Conservation (phyloP, 1,140 invertebrate genomes). For the Homalodisca vitripennis region DNA sequence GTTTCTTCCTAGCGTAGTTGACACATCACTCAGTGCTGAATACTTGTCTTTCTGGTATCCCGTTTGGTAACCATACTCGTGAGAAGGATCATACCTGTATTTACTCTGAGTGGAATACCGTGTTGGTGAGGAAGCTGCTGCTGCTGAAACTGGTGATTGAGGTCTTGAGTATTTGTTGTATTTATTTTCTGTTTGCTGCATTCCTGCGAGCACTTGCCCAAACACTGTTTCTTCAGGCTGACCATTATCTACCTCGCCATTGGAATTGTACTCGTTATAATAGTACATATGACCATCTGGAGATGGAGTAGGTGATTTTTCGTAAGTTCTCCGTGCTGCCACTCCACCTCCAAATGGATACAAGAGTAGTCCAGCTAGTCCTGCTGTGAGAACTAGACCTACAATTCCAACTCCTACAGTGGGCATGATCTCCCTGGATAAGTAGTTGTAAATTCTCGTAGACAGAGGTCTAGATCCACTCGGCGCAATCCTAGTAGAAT, state of each 20-base stretch:
- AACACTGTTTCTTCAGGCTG: constrained; percentile 72
- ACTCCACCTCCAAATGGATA: constrained; percentile 66
- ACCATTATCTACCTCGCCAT: constrained; percentile 45
- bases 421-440: constrained; percentile 75
- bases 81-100: constrained; percentile 33
- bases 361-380: constrained; percentile 71
- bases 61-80: constrained; percentile 28
- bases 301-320: constrained; percentile 30
- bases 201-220: constrained; percentile 66
- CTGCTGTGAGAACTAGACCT: constrained; percentile 66
- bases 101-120: constrained; percentile 10
- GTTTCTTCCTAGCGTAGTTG: constrained; percentile 21
- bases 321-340: constrained; percentile 50
- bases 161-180: constrained; percentile 3
- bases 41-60: constrained; percentile 27
- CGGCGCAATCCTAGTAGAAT: constrained; percentile 52
- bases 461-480: constrained; percentile 54
- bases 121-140: not conserved
- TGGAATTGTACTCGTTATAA: constrained; percentile 39
- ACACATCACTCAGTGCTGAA: constrained; percentile 12
- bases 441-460: constrained; percentile 73
- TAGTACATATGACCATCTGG: constrained; percentile 38
- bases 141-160: not conserved
- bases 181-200: constrained; percentile 38
- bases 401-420: constrained; percentile 73